A percentile compares a stretch with the other conserved stretches of the same genome.
phyloP scores from a whole-genome alignment of 1,140 invertebrate species.

The Neodiprion fabricii region DNA sequence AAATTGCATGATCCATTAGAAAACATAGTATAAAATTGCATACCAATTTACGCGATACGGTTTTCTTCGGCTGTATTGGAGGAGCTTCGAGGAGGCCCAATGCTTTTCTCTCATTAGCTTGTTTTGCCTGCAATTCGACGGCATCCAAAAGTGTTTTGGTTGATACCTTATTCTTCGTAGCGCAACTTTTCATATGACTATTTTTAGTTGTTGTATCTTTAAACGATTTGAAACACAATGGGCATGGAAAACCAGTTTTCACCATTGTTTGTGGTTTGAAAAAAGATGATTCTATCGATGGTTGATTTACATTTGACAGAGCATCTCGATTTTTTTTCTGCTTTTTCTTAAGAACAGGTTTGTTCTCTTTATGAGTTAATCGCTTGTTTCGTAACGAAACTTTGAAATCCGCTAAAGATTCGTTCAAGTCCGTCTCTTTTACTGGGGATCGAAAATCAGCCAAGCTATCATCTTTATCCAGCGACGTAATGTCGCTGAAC shows the following conservation, averaged over 20 bases:
- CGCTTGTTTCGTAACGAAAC: conserved; percentile 16
- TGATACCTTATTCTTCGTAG: conserved; percentile 56
- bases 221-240: conserved; percentile 56
- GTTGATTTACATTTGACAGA: conserved; percentile 19
- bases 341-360: conserved; percentile 18
- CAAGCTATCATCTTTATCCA: conserved; percentile 30
- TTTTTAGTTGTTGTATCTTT: conserved; percentile 42
- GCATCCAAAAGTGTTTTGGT: conserved; percentile 57
- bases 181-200: conserved; percentile 61
- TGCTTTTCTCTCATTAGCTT: conserved; percentile 56
- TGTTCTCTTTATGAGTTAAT: conserved; percentile 21
- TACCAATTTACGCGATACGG: conserved; percentile 6
- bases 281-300: conserved; percentile 49
- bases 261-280: conserved; percentile 40
- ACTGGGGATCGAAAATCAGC: conserved; percentile 22
- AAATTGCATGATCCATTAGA: background rate
- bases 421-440: background rate
- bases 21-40: background rate
- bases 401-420: conserved; percentile 23
- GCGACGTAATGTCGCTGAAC: background rate
- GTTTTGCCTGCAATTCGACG: conserved; percentile 57
- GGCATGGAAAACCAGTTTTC: conserved; percentile 48
- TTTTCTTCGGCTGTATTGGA: conserved; percentile 33
- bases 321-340: conserved; percentile 16
- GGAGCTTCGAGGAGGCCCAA: conserved; percentile 57